A percentile compares a stretch with the other conserved stretches of the same genome.
phyloP scores from a whole-genome alignment of 1,140 invertebrate species.

The Diabrotica undecimpunctata region DNA sequence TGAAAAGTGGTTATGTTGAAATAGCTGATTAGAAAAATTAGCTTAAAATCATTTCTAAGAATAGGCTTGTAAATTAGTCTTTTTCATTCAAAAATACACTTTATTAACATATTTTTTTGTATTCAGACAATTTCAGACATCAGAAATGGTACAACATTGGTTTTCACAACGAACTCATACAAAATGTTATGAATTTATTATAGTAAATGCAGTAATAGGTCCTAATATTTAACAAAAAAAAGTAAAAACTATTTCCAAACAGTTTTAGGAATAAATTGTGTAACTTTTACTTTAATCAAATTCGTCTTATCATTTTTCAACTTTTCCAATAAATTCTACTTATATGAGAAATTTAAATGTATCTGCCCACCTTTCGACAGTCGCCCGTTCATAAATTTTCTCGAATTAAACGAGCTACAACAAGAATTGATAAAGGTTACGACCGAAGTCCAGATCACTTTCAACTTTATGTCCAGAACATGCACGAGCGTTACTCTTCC shows the following conservation, averaged over 20 bases:
- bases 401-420: neutral
- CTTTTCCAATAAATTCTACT: neutral
- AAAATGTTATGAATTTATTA: neutral
- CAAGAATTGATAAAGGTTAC: conserved; percentile 19
- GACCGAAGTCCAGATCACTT: conserved; percentile 14
- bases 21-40: neutral
- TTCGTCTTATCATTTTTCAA: neutral
- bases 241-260: neutral
- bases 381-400: neutral
- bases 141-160: neutral
- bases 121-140: neutral
- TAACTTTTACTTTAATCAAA: neutral
- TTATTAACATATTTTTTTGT: neutral
- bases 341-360: neutral
- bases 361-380: too few species aligned
- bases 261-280: neutral
- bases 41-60: neutral
- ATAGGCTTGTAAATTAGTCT: neutral
- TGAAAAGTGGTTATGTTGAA: neutral
- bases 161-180: neutral
- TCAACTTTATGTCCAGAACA: conserved; percentile 15
- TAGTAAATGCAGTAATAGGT: neutral
- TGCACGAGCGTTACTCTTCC: conserved; percentile 23
- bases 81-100: neutral
- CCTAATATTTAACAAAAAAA: neutral